Percentiles rank a stretch among this genome's conserved stretches.
Conservation (phyloP, 2,888 invertebrate genomes). For the Bimastos eiseni region DNA sequence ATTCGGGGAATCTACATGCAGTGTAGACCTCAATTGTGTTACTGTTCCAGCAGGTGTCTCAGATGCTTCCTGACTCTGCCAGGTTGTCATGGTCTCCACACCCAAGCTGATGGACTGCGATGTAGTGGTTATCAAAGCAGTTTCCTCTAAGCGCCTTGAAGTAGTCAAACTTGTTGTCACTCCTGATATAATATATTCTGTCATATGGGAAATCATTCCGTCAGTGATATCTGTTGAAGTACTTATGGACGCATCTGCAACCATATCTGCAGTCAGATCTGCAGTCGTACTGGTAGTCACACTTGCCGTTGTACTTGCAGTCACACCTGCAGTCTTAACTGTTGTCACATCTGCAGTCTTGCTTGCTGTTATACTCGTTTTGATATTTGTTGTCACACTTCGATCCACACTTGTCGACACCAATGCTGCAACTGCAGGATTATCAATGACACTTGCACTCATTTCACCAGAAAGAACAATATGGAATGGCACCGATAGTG, state of each 20-base stretch:
- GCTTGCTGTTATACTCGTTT: not conserved
- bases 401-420: not conserved
- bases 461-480: not conserved
- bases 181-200: too few species aligned
- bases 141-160: not conserved
- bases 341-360: not conserved
- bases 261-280: not conserved
- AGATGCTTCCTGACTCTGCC: not conserved
- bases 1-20: not conserved
- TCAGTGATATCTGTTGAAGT: too few species aligned
- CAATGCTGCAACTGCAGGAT: not conserved
- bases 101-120: not conserved
- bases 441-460: not conserved
- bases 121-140: not conserved
- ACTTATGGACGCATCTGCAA: not conserved
- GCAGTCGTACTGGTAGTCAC: not conserved
- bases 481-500: not conserved
- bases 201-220: too few species aligned
- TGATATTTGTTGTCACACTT: not conserved
- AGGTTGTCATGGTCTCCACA: not conserved
- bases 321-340: not conserved
- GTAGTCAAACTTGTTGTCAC: slow-evolving; percentile 13
- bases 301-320: not conserved
- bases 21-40: not conserved
- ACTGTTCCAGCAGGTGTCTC: not conserved